Conservation (phyloP, 2,888 invertebrate species). For the Chloromyia formosa region DNA sequence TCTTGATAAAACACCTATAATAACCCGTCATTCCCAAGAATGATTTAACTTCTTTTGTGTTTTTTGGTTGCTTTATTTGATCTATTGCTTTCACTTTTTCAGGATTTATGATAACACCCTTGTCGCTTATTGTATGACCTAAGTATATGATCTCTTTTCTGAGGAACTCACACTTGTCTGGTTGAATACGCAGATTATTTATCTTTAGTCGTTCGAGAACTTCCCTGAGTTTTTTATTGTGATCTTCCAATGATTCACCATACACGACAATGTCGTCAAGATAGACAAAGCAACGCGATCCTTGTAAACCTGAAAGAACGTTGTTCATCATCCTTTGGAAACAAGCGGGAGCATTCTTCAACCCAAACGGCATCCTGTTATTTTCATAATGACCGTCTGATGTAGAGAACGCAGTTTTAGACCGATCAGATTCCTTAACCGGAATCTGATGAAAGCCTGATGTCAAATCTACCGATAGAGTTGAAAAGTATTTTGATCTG, state of each 20-base stretch:
- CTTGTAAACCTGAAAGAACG: too few relatives aligned
- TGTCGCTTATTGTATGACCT: slow-evolving; percentile 55
- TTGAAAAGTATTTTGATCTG: too few relatives aligned
- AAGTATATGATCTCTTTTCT: slow-evolving; percentile 45
- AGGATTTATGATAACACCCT: slow-evolving; percentile 54
- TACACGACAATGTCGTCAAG: slow-evolving; percentile 58
- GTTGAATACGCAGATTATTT: slow-evolving; percentile 51
- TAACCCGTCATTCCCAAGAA: background rate
- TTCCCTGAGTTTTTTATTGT: slow-evolving; percentile 50
- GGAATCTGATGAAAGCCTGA: too few relatives aligned
- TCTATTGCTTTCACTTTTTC: too few relatives aligned
- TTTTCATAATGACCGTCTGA: too few relatives aligned
- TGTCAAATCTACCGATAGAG: too few relatives aligned
- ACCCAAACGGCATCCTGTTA: too few relatives aligned
- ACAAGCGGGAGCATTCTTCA: background rate
- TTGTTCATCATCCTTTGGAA: too few relatives aligned
- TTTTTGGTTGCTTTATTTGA: background rate
- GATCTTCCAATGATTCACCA: slow-evolving; percentile 53
- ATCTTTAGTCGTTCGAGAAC: slow-evolving; percentile 52
- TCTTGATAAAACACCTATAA: background rate
- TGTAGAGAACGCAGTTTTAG: too few relatives aligned
- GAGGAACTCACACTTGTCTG: too few relatives aligned
- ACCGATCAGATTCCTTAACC: too few relatives aligned
- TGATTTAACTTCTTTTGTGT: background rate
- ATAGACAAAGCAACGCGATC: slow-evolving; percentile 55